Conservation (phyloP, 2,113 vertebrate genomes). For the Ptyas mucosa region DNA sequence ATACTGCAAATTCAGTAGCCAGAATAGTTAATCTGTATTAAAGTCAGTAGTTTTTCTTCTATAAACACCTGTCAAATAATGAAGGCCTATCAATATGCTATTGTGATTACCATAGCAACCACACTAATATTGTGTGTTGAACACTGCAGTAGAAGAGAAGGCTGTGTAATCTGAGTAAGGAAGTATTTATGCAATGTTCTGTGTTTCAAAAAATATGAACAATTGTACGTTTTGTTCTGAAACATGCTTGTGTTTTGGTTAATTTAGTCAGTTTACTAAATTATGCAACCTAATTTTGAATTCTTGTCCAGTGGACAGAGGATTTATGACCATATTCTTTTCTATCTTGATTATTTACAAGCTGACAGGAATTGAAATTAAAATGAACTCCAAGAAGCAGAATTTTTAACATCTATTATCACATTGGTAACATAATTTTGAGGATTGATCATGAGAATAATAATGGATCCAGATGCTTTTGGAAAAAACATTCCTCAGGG, state of each 20-base stretch:
- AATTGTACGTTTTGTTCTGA: not conserved
- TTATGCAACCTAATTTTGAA: not conserved
- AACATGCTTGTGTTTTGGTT: not conserved
- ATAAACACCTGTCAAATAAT: not conserved
- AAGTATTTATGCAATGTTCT: not conserved
- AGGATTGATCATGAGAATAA: not conserved
- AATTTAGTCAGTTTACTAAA: not conserved
- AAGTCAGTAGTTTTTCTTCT: not conserved
- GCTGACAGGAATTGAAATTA: not conserved
- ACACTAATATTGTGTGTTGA: not conserved
- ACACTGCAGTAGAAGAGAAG: not conserved
- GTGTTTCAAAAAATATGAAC: not conserved
- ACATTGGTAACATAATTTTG: not conserved
- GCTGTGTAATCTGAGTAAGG: not conserved
- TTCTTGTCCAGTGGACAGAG: not conserved
- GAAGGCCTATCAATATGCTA: not conserved
- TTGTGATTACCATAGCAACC: not conserved
- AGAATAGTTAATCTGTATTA: not conserved
- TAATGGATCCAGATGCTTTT: not conserved
- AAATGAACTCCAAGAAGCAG: not conserved
- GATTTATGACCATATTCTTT: not conserved
- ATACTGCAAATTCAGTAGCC: not conserved
- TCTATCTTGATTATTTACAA: not conserved
- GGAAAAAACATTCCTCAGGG: not conserved
- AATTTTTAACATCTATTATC: not conserved